A percentile compares a stretch with the other conserved stretches of the same genome.
Evolutionary conservation across 1,140 invertebrate species (phyloP).

Genomic region (Drosophila eugracilis): DNA sequence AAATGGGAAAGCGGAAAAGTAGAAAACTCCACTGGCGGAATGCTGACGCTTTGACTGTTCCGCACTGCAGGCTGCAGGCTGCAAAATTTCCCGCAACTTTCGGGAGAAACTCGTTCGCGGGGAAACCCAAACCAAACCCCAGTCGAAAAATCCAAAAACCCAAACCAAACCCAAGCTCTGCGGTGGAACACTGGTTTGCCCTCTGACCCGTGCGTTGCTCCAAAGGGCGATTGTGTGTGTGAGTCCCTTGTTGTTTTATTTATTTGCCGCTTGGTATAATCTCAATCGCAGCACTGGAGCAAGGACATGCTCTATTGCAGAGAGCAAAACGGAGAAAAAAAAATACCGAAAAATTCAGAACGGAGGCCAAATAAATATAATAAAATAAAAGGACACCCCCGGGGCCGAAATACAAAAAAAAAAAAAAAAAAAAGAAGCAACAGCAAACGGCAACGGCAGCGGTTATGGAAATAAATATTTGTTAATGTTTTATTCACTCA

Average conservation of each 20-base stretch:
- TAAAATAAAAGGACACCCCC: conserved; percentile 54
- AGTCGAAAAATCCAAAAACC: too few relatives aligned
- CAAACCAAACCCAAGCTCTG: conserved; percentile 13
- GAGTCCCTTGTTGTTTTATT: conserved; percentile 57
- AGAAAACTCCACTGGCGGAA: conserved; percentile 3
- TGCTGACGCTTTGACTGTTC: conserved; percentile 27
- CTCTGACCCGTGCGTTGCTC: conserved; percentile 31
- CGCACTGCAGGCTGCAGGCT: conserved; percentile 26
- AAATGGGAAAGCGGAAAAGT: conserved; percentile 22
- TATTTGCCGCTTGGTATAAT: conserved; percentile 75
- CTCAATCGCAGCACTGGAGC: conserved; percentile 50
- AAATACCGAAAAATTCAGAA: conserved; percentile 7
- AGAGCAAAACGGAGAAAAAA: conserved; percentile 1
- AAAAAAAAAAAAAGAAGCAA: too few relatives aligned
- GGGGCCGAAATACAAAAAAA: too few relatives aligned
- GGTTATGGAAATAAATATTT: conserved; percentile 58
- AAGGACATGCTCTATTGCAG: conserved; percentile 45
- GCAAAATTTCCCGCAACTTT: conserved; percentile 35
- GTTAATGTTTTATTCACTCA: conserved; percentile 63
- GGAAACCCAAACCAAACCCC: background rate
- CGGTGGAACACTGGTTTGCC: conserved; percentile 27
- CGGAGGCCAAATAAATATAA: conserved; percentile 41
- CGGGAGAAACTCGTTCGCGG: background rate
- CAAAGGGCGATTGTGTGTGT: conserved; percentile 52
- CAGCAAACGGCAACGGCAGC: conserved; percentile 23